A percentile compares a stretch with the other conserved stretches of the same genome.
phyloP scores from a whole-genome alignment of 2,888 invertebrate genomes.

The Hoplodrina ambigua region DNA sequence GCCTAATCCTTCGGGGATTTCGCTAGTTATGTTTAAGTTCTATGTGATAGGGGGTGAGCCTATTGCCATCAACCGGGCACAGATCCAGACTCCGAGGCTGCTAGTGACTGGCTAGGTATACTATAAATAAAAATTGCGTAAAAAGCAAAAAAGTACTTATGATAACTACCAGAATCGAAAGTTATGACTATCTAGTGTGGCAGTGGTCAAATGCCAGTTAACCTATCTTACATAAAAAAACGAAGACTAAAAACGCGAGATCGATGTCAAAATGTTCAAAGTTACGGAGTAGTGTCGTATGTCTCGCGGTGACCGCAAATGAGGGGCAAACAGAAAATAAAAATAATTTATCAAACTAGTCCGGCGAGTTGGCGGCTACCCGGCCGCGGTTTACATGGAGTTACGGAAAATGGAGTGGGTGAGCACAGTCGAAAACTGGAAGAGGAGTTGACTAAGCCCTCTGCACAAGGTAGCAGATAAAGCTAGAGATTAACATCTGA shows the following conservation, averaged over 20 bases:
- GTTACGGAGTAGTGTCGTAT: constrained; percentile 68
- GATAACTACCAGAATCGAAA: too few species aligned
- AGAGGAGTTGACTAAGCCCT: too few species aligned
- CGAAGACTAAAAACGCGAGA: constrained; percentile 17
- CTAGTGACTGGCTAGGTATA: too few species aligned
- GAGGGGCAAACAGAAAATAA: constrained; percentile 73
- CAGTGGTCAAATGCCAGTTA: constrained; percentile 11
- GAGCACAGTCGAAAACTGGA: constrained; percentile 26
- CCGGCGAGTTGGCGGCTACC: constrained; percentile 72
- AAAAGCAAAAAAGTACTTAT: too few species aligned
- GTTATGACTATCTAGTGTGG: constrained; percentile 3
- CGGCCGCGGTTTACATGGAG: constrained; percentile 63
- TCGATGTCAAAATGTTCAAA: constrained; percentile 59
- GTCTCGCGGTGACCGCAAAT: constrained; percentile 77
- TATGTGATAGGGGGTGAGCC: too few species aligned
- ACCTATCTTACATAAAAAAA: constrained; percentile 7
- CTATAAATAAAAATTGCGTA: too few species aligned
- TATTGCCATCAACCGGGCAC: too few species aligned
- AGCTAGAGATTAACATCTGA: too few species aligned
- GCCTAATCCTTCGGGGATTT: too few species aligned
- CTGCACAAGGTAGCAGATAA: too few species aligned
- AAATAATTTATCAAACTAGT: constrained; percentile 87
- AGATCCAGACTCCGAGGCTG: too few species aligned
- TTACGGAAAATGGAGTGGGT: constrained; percentile 20
- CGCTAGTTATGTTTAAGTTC: too few species aligned